These are phyloP conservation scores for Schizothorax lantsangensis DNA, from an alignment of 2,797 vertebrate species.

Conservation along the genomic window DNA sequence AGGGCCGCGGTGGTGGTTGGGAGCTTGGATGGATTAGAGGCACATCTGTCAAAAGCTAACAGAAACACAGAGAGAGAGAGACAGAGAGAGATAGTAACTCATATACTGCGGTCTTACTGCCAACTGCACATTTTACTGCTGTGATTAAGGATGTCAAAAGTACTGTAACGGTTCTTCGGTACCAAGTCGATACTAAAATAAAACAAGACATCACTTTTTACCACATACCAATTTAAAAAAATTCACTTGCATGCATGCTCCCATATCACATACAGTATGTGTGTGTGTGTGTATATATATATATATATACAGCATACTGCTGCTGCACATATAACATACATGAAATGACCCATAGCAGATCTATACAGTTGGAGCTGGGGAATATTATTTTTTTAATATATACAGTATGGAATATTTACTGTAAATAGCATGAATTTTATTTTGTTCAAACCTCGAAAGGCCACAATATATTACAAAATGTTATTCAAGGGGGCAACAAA, in stretches of 20 bases:
- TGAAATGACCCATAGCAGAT: background rate
- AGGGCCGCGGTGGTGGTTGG: conserved; percentile 35
- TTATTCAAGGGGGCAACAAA: background rate
- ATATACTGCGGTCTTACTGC: conserved; percentile 10
- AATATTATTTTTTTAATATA: background rate
- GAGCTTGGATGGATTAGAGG: conserved; percentile 44
- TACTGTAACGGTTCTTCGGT: background rate
- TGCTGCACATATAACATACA: background rate
- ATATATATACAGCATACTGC: background rate
- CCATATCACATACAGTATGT: background rate
- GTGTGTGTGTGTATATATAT: background rate
- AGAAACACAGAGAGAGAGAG: conserved; percentile 38
- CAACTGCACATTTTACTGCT: conserved; percentile 30
- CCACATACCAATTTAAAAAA: background rate
- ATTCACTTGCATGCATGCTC: background rate
- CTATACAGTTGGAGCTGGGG: background rate
- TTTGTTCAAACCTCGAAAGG: background rate
- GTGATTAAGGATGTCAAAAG: conserved; percentile 19
- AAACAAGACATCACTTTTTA: background rate
- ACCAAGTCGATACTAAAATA: background rate
- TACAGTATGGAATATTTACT: too few species aligned
- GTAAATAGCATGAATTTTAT: background rate
- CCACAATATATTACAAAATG: background rate
- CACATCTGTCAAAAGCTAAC: conserved; percentile 56
- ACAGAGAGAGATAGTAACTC: conserved; percentile 10